Evolutionary conservation across 2,113 vertebrate species (phyloP).

Genomic region (Montifringilla adamsi): DNA sequence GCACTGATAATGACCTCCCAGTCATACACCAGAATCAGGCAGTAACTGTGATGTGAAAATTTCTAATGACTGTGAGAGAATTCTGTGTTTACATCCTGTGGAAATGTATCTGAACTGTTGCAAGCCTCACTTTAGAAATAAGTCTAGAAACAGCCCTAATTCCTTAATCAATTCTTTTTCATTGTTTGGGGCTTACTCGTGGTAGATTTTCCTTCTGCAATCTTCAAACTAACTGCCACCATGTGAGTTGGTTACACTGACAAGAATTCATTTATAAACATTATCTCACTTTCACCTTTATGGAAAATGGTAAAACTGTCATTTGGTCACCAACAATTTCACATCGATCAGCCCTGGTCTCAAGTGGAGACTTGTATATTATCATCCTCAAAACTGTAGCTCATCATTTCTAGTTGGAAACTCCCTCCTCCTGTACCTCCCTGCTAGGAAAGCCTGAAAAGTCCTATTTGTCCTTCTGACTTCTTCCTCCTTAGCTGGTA

Average conservation of each 20-base stretch:
- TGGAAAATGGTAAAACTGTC: not conserved
- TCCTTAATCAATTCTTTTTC: not conserved
- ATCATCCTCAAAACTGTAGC: not conserved
- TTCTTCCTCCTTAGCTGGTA: not conserved
- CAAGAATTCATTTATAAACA: not conserved
- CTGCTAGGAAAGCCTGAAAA: not conserved
- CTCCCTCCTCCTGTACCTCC: not conserved
- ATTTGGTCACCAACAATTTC: not conserved
- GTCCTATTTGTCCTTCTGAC: not conserved
- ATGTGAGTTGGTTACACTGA: not conserved
- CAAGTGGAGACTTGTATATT: not conserved
- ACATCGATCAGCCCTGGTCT: not conserved
- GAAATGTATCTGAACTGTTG: not conserved
- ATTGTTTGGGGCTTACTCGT: not conserved
- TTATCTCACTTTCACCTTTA: not conserved
- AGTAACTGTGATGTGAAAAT: not conserved
- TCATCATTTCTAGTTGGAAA: not conserved
- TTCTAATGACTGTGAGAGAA: not conserved
- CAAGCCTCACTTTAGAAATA: not conserved
- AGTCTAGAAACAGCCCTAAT: not conserved
- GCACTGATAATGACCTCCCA: not conserved
- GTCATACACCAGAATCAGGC: not conserved
- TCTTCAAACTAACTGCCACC: not conserved
- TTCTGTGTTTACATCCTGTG: not conserved
- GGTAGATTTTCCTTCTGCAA: not conserved